Evolutionary conservation across 2,113 vertebrate species (phyloP), one percentile per base, ranked within the genome.

Genomic region (Anarhynchus alexandrinus): DNA sequence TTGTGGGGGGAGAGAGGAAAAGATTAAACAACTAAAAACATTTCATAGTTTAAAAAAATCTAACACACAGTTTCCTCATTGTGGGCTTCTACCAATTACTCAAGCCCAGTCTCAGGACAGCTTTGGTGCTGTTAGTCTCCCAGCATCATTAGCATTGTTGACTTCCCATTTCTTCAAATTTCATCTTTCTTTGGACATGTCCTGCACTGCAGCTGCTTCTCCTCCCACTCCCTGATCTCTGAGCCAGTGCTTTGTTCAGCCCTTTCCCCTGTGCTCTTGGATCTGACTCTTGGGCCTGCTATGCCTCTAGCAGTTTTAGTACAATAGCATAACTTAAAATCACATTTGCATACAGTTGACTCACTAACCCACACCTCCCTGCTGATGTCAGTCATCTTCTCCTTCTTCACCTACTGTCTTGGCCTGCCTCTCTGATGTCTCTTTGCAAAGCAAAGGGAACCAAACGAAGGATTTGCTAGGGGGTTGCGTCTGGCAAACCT

Each of bases 101-200:
- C 40, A 58, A 85, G 58, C 9, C 43, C 49, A 52, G 27, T 83
- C 58, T 62, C 79, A 70, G 36, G 51, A 36, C 15, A 54, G 21
- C 15, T 64, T 64, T 76, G 26, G 61, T 34, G 30, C 9, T 61
- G 11, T 26, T 79, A 4, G 23, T 65, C 34, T 94, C 47, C 51
- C 51, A 34, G 30, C 6, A 4, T 67, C 1, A 3, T 29, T 15
- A 77, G 19, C 1, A 2, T 3, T 73, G 82, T 18, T 17, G 7
- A 32, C 8, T 26, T 72, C 21, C 30, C 26, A 38, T 25, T 94
- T 82, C 40, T 84, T 65, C 3, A 5, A 40, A 12, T 81, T 88
- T 84, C 25, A 36, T 27, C 34, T 27, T 80, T 25, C 61, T 87
- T n/a, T 62, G 36, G 22, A 65, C 26, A 54, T 16, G 19, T 49